Conservation (phyloP, 2,888 invertebrate species). For the Drosophila picticornis region DNA sequence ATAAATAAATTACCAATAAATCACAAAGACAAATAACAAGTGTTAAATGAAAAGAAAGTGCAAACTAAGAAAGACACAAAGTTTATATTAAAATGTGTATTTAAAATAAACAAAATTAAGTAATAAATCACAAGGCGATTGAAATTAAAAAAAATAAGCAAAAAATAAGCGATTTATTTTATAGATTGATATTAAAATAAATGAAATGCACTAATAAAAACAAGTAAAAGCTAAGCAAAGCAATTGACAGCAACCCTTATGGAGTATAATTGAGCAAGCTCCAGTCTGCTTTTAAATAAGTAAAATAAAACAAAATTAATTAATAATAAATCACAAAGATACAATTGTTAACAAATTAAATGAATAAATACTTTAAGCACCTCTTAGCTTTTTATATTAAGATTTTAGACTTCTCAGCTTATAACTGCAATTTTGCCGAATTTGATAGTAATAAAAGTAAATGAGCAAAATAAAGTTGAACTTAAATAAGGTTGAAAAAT, state of each 20-base stretch:
- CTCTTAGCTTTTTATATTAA: background rate
- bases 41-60: background rate
- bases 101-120: background rate
- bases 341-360: background rate
- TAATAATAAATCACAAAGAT: background rate
- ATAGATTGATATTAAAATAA: background rate
- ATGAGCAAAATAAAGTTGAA: background rate
- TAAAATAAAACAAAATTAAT: background rate
- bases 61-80: no score
- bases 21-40: background rate
- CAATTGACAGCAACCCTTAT: background rate
- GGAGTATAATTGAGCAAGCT: background rate
- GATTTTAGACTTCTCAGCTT: no score
- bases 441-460: background rate
- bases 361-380: background rate
- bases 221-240: background rate
- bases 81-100: background rate
- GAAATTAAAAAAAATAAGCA: background rate
- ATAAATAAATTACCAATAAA: background rate
- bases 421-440: background rate
- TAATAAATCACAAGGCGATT: background rate
- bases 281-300: background rate
- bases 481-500: background rate
- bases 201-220: background rate
- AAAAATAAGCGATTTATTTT: background rate